These are phyloP conservation scores for Trachelipus rathkii DNA, from an alignment of 1,140 invertebrate genomes.

Conservation along the genomic window DNA sequence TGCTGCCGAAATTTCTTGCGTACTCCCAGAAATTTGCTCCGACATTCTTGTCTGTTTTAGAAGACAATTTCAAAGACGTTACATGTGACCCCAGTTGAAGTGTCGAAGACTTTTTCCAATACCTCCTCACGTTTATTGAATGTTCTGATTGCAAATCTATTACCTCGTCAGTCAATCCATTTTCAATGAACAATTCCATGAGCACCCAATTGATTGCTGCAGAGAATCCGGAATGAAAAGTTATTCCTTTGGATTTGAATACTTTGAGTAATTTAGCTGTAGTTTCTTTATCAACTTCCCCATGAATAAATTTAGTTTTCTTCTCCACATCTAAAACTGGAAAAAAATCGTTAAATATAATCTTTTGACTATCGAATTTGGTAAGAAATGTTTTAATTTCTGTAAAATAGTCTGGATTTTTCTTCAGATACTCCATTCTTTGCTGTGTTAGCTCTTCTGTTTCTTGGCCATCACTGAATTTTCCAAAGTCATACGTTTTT, in stretches of 20 bases:
- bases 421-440: not conserved
- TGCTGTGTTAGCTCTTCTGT: not conserved
- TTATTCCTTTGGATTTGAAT: not conserved
- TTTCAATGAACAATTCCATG: not conserved
- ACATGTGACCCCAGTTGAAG: not conserved
- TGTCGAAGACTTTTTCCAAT: not conserved
- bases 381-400: not conserved
- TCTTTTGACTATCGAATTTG: not conserved
- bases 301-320: not conserved
- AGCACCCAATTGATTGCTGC: not conserved
- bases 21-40: no score
- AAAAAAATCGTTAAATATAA: not conserved
- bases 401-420: not conserved
- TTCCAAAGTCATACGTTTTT: not conserved
- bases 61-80: not conserved
- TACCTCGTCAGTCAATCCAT: not conserved
- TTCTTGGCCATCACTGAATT: not conserved
- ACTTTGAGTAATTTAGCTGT: not conserved
- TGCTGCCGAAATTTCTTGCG: no score
- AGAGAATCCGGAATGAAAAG: not conserved
- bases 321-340: not conserved
- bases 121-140: not conserved
- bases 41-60: no score
- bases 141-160: not conserved
- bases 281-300: not conserved